These are phyloP conservation scores for Drosophila robusta DNA, from an alignment of 2,888 invertebrate genomes.

Conservation along the genomic window DNA sequence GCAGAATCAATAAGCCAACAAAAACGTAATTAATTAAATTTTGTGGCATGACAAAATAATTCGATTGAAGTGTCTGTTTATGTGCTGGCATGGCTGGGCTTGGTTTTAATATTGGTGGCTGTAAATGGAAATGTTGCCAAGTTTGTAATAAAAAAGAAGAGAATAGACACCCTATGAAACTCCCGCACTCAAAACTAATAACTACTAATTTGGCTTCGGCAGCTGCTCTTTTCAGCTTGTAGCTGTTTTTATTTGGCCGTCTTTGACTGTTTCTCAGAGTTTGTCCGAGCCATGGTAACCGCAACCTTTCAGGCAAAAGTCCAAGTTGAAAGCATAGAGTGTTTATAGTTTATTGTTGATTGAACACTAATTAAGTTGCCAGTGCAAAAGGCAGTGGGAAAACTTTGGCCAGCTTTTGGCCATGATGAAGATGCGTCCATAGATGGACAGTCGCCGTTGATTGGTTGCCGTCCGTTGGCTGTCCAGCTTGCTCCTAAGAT, in stretches of 20 bases:
- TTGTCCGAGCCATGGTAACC: conserved; percentile 73
- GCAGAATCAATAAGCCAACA: conserved; percentile 28
- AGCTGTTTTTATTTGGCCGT: conserved; percentile 32
- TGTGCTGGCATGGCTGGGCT: conserved; percentile 19
- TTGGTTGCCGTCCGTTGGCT: conserved; percentile 46
- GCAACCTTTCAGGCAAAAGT: conserved; percentile 73
- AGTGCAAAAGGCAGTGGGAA: conserved; percentile 69
- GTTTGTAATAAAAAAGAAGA: conserved; percentile 10
- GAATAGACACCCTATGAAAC: conserved; percentile 7
- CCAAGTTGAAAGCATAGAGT: conserved; percentile 67
- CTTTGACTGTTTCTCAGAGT: conserved; percentile 56
- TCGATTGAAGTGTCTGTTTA: conserved; percentile 55
- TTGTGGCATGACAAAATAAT: conserved; percentile 62
- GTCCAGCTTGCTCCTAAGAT: conserved; percentile 50
- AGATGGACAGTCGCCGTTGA: conserved; percentile 68
- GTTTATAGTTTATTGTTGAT: conserved; percentile 84
- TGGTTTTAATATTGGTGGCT: conserved; percentile 18
- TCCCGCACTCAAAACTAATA: conserved; percentile 72
- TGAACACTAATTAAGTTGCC: conserved; percentile 85
- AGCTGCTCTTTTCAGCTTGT: conserved; percentile 23
- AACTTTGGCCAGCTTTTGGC: conserved; percentile 59
- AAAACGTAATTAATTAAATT: conserved; percentile 64
- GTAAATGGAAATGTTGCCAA: conserved; percentile 29
- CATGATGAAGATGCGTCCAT: conserved; percentile 44
- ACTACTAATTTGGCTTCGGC: conserved; percentile 68